A percentile compares a stretch with the other conserved stretches of the same genome.
Evolutionary conservation across 2,888 invertebrate species (phyloP).

Genomic region (Calliscelio sp.): DNA sequence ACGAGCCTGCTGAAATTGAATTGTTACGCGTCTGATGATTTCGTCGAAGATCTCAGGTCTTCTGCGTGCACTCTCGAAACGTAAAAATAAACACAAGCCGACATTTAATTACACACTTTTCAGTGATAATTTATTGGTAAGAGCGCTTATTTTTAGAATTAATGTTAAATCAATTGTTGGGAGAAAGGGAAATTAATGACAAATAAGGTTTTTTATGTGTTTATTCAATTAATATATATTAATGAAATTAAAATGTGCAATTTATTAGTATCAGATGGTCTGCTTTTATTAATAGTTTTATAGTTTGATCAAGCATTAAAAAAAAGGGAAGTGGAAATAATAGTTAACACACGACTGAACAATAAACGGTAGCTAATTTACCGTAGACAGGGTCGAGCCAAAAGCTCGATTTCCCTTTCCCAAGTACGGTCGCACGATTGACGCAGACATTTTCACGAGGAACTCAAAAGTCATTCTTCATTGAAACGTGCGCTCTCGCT

Average conservation of each 20-base stretch:
- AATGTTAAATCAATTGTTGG: constrained; percentile 5
- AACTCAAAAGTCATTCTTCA: constrained; percentile 80
- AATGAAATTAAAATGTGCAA: no score
- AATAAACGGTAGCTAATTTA: constrained; percentile 74
- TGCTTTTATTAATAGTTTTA: no score
- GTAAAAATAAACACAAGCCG: constrained; percentile 16
- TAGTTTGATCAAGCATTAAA: no score
- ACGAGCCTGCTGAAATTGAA: constrained; percentile 1
- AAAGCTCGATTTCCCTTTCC: constrained; percentile 80
- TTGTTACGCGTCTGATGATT: constrained; percentile 12
- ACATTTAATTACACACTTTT: constrained; percentile 7
- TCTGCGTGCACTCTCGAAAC: neutral
- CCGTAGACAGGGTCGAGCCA: constrained; percentile 82
- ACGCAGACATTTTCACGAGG: constrained; percentile 80
- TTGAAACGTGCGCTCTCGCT: constrained; percentile 34
- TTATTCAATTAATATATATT: no score
- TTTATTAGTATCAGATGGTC: no score
- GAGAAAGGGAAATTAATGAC: neutral
- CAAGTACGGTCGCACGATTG: constrained; percentile 81
- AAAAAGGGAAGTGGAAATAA: constrained; percentile 21
- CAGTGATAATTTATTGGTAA: constrained; percentile 1
- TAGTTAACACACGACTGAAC: constrained; percentile 43
- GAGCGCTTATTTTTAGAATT: constrained; percentile 5
- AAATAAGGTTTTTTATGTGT: neutral
- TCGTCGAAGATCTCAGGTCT: neutral